Conservation (phyloP, 2,797 vertebrate genomes). For the Amblyopsis hoosieri region DNA sequence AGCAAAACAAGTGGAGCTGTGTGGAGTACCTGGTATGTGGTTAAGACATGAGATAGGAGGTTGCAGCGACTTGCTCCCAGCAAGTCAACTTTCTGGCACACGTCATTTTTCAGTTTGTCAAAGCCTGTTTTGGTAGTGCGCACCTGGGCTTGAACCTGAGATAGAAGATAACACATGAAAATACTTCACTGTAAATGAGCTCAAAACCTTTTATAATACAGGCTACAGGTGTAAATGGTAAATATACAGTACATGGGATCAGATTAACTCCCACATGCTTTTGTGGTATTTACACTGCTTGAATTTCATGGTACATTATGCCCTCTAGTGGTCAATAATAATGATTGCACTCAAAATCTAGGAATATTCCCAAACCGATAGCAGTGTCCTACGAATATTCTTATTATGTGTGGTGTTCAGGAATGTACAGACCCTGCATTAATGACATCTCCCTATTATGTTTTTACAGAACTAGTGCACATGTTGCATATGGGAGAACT, state of each 20-base stretch:
- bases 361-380: too few relatives aligned
- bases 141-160: slow-evolving; percentile 95
- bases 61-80: slow-evolving; percentile 97
- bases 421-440: too few relatives aligned
- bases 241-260: slow-evolving; percentile 2
- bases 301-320: slow-evolving; percentile 10
- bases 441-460: not conserved
- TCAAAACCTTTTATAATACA: not conserved
- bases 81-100: slow-evolving; percentile 98
- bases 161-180: slow-evolving; percentile 7
- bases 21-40: slow-evolving; percentile 89
- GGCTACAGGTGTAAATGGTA: slow-evolving; percentile 6
- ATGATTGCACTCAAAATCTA: too few relatives aligned
- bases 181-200: slow-evolving; percentile 2
- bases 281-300: not conserved
- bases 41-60: slow-evolving; percentile 93
- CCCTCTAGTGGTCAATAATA: slow-evolving; percentile 41
- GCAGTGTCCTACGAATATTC: too few relatives aligned
- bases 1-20: not conserved
- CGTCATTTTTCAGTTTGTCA: slow-evolving; percentile 96
- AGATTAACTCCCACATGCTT: too few relatives aligned
- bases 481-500: too few relatives aligned
- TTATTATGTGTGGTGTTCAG: too few relatives aligned
- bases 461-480: not conserved
- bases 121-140: slow-evolving; percentile 92